Evolutionary conservation across 2,113 vertebrate genomes (phyloP).

Genomic region (Tachuris rubrigastra): DNA sequence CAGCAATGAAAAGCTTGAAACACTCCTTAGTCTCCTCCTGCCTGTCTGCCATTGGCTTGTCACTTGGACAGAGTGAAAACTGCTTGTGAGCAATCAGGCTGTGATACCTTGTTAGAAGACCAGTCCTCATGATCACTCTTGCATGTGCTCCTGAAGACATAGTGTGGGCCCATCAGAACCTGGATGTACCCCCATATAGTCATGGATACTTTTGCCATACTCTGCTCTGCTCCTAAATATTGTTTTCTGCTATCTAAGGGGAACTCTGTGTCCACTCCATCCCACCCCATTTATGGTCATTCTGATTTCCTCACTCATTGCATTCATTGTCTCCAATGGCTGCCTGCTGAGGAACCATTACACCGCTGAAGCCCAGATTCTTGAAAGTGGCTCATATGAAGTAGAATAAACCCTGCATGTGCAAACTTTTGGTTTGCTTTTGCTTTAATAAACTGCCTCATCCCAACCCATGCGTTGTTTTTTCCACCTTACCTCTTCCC

Average conservation of each 20-base stretch:
- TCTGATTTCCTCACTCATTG: not conserved
- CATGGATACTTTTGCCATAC: fast-evolving
- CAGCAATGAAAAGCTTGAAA: not conserved
- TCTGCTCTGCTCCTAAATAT: not conserved
- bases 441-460: no score
- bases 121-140: not conserved
- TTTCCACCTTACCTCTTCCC: no score
- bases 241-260: not conserved
- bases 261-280: not conserved
- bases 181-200: not conserved
- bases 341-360: no score
- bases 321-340: no score
- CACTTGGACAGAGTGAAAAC: not conserved
- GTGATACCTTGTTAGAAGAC: not conserved
- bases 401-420: no score
- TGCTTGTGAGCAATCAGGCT: not conserved
- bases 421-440: no score
- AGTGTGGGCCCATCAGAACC: not conserved
- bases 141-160: not conserved
- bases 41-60: not conserved
- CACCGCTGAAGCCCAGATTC: no score
- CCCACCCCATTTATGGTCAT: fast-evolving
- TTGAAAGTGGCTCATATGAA: no score
- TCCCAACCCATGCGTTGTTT: no score
- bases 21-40: not conserved